Evolutionary conservation across 2,888 invertebrate genomes (phyloP).

Genomic region (Tortricodes alternella): DNA sequence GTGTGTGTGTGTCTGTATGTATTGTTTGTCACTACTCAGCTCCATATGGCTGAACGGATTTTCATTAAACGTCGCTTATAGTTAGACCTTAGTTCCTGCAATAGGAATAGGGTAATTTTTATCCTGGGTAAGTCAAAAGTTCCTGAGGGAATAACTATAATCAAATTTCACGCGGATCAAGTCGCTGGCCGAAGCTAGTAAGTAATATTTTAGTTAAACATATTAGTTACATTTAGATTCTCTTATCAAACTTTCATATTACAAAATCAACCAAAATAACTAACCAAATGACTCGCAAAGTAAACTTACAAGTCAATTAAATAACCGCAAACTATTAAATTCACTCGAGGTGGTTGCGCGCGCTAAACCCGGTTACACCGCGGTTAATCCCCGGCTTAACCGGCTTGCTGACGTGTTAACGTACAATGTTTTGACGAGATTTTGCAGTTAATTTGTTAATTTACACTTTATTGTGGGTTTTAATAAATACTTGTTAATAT

Average conservation of each 20-base stretch:
- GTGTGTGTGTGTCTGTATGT: no score
- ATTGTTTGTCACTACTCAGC: no score
- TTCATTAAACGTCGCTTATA: no score
- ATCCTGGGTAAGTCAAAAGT: no score
- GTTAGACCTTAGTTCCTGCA: no score
- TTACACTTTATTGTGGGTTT: slow-evolving; percentile 23
- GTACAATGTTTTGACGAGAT: slow-evolving; percentile 22
- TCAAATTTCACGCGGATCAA: no score
- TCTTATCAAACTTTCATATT: neutral
- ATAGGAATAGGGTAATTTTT: no score
- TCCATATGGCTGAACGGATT: no score
- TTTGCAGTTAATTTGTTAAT: slow-evolving; percentile 18
- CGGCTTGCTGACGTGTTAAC: slow-evolving; percentile 20
- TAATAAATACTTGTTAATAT: slow-evolving; percentile 6
- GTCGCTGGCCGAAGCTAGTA: no score
- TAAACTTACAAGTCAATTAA: slow-evolving; percentile 36
- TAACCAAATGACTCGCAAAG: slow-evolving; percentile 34
- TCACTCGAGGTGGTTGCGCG: slow-evolving; percentile 24
- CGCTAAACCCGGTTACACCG: slow-evolving; percentile 27
- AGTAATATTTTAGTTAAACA: neutral
- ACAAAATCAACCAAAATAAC: slow-evolving; percentile 20
- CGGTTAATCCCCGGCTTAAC: slow-evolving; percentile 23
- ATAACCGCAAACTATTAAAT: slow-evolving; percentile 27
- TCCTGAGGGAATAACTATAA: no score
- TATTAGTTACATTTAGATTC: neutral